Evolutionary conservation across 2,888 invertebrate genomes (phyloP), one percentile per base, ranked within the genome.

Genomic region (Crossocerus cetratus): DNA sequence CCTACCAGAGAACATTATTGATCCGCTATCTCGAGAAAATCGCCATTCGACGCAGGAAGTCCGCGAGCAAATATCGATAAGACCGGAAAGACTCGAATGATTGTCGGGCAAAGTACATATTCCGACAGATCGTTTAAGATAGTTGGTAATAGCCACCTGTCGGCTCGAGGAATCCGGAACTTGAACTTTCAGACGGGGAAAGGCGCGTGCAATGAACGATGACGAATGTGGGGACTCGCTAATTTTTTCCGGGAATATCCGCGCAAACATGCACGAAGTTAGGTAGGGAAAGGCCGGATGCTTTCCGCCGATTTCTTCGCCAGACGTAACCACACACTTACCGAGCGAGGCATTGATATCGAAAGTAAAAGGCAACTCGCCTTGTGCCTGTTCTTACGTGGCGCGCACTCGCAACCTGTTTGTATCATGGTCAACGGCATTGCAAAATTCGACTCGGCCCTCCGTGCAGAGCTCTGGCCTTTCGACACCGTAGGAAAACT

Each of bases 341-440:
- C n/a, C 2, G 49, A 54, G 56, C 14, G 62, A 42, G 66, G 18
- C 57, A 59, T 69, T 75, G 83, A 81, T 82, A 84, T 83, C 81
- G 83, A 88, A 89, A 89, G 89, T 88, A 89, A 89, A 87, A 89
- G 88, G 86, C 82, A 72, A 83, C 77, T 86, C 77, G 80, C 88
- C 89, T 89, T 89, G 89, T 86, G 78, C 87, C 76, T 84, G 81
- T 88, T 88, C 80, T 80, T 73, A 61, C 56, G 21, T 57, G 54
- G 43, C 63, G 32, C 54, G 11, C 32, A 18, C 65, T 58, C 55
- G 43, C 71, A 54, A 81, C 77, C 71, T 77, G 73, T 82, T 80
- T 73, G 32, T 32, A 72, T 69, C 62, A 70, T 60, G 72, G 75
- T 68, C 75, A 65, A 77, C 5, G 44, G 55, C 32, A 32, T 69